Conservation (phyloP, 2,888 invertebrate species). For the Dorcus parallelipipedus region DNA sequence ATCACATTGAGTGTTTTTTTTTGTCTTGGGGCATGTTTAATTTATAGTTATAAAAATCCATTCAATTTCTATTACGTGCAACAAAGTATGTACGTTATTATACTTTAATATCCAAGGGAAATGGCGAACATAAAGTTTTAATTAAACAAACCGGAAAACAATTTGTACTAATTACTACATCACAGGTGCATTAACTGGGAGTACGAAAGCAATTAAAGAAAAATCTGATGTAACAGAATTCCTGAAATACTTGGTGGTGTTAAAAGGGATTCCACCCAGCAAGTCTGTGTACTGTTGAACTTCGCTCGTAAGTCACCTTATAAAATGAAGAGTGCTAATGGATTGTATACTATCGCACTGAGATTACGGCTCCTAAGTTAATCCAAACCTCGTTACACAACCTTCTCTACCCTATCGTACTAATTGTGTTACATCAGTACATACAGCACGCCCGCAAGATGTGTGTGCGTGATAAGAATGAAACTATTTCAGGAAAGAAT, state of each 20-base stretch:
- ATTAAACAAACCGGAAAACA: too few species aligned
- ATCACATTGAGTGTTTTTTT: too few species aligned
- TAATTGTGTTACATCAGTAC: conserved; percentile 31
- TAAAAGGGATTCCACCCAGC: conserved; percentile 6
- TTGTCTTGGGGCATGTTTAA: too few species aligned
- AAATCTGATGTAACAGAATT: neutral
- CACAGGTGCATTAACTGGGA: too few species aligned
- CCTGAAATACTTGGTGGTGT: conserved; percentile 8
- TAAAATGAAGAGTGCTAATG: conserved; percentile 25
- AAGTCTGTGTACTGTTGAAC: conserved; percentile 2
- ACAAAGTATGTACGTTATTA: too few species aligned
- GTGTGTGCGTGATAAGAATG: conserved; percentile 30
- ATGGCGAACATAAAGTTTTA: too few species aligned
- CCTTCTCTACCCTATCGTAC: conserved; percentile 24
- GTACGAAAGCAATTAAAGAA: too few species aligned
- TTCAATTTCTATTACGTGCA: too few species aligned
- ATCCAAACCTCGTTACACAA: conserved; percentile 29
- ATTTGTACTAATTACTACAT: too few species aligned
- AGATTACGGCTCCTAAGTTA: conserved; percentile 23
- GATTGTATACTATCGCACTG: conserved; percentile 23
- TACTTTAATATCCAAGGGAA: too few species aligned
- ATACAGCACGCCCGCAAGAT: conserved; percentile 24
- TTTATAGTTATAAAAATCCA: too few species aligned
- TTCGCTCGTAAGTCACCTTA: conserved; percentile 21
- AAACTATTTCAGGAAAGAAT: neutral